A percentile compares a stretch with the other conserved stretches of the same genome.
These are phyloP conservation scores for Sebastes cheni DNA, from an alignment of 2,797 vertebrate genomes.

Conservation along the genomic window DNA sequence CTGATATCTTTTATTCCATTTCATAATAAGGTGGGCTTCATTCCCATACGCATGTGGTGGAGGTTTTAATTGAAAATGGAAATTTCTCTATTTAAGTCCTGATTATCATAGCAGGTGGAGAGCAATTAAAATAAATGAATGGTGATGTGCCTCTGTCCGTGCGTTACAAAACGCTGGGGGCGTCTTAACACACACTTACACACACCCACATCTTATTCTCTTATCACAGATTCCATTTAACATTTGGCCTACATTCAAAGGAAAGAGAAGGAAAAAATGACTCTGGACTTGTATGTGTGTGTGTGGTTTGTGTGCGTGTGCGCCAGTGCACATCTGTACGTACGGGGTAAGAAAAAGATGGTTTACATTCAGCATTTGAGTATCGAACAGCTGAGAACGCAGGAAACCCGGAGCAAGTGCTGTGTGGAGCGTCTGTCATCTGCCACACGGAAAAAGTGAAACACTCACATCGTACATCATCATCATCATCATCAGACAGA, in stretches of 20 bases:
- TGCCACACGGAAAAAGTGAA: slow-evolving; percentile 52
- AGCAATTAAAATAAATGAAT: slow-evolving; percentile 82
- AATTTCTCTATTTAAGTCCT: slow-evolving; percentile 79
- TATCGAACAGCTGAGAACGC: slow-evolving; percentile 75
- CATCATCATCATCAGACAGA: slow-evolving; percentile 38
- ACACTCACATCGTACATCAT: slow-evolving; percentile 61
- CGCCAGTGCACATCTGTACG: slow-evolving; percentile 1
- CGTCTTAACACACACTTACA: slow-evolving; percentile 33
- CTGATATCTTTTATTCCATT: slow-evolving; percentile 47
- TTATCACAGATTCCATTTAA: slow-evolving; percentile 53
- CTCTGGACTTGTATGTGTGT: background rate
- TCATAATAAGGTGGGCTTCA: slow-evolving; percentile 55
- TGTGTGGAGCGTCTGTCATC: slow-evolving; percentile 48
- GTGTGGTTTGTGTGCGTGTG: background rate
- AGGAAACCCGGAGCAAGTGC: slow-evolving; percentile 37
- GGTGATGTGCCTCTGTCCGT: slow-evolving; percentile 58
- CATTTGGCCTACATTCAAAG: slow-evolving; percentile 61
- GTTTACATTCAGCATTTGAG: slow-evolving; percentile 52
- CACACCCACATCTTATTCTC: slow-evolving; percentile 46
- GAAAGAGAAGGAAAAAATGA: background rate
- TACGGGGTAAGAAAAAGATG: slow-evolving; percentile 37
- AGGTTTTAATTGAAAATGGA: slow-evolving; percentile 82
- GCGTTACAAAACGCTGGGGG: slow-evolving; percentile 61
- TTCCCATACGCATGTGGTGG: slow-evolving; percentile 49
- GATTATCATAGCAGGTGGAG: slow-evolving; percentile 80